Conservation (phyloP, 2,888 invertebrate genomes). For the Diplolepis rosae region DNA sequence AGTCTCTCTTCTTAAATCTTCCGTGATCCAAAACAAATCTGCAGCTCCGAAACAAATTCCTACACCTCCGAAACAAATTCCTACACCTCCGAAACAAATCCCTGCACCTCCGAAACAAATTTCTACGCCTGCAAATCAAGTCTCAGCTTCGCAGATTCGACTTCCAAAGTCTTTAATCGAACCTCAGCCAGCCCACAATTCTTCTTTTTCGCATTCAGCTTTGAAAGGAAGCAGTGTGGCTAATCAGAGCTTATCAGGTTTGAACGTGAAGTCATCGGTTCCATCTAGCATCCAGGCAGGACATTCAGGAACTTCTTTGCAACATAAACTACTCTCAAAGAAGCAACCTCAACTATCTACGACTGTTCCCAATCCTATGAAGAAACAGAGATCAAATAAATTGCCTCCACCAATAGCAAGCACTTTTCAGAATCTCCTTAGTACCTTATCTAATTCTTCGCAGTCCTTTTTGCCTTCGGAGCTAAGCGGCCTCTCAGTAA, state of each 20-base stretch:
- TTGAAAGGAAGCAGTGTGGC: slow-evolving; percentile 49
- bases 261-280: slow-evolving; percentile 55
- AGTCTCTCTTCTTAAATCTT: slow-evolving; percentile 63
- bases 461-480: slow-evolving; percentile 58
- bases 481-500: slow-evolving; percentile 65
- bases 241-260: slow-evolving; percentile 45
- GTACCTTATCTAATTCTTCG: not conserved
- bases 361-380: slow-evolving; percentile 40
- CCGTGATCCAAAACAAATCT: slow-evolving; percentile 49
- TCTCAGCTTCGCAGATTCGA: slow-evolving; percentile 63
- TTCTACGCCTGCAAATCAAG: slow-evolving; percentile 36
- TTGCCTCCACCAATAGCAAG: slow-evolving; percentile 40
- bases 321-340: slow-evolving; percentile 68
- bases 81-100: slow-evolving; percentile 15
- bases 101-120: slow-evolving; percentile 53
- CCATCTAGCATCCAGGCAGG: slow-evolving; percentile 51
- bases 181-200: slow-evolving; percentile 64
- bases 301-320: slow-evolving; percentile 61
- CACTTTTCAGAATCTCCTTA: slow-evolving; percentile 44
- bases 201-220: slow-evolving; percentile 55
- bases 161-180: slow-evolving; percentile 64
- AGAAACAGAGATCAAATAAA: slow-evolving; percentile 54
- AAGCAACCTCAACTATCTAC: slow-evolving; percentile 60
- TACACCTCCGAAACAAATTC: not conserved
- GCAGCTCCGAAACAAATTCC: not conserved